These are phyloP conservation scores for Microtus richardsoni DNA, from an alignment of 2,113 vertebrate genomes.

Conservation along the genomic window DNA sequence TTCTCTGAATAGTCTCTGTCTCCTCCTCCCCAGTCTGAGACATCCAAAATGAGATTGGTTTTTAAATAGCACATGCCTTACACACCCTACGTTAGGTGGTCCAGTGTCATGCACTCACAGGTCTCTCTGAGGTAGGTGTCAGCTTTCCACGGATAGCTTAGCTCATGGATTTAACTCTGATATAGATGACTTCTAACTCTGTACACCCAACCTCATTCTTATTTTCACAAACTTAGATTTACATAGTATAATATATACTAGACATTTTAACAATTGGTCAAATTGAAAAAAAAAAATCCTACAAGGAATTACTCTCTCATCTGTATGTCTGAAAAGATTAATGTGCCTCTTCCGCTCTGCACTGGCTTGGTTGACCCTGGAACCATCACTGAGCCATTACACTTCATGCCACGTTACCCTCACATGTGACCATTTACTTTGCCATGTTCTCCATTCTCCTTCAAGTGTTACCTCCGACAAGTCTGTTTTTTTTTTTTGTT, in stretches of 20 bases:
- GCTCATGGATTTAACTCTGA: not conserved
- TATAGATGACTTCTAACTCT: not conserved
- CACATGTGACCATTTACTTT: not conserved
- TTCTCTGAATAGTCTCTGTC: not conserved
- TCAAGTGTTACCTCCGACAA: not conserved
- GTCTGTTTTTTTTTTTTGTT: not conserved
- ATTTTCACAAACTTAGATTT: conserved; percentile 17
- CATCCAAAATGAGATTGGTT: not conserved
- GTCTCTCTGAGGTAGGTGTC: not conserved
- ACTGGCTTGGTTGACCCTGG: not conserved
- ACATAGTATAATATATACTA: not conserved
- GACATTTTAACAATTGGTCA: not conserved
- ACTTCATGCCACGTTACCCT: not conserved
- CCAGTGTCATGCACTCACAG: not conserved
- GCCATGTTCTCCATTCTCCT: not conserved
- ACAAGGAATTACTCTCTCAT: not conserved
- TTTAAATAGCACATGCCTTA: not conserved
- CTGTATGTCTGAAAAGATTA: not conserved
- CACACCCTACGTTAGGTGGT: not conserved
- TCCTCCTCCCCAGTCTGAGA: not conserved
- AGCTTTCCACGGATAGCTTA: not conserved
- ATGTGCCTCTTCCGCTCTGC: not conserved
- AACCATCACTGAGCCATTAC: not conserved
- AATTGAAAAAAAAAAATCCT: not conserved
- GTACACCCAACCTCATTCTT: not conserved